phyloP scores from a whole-genome alignment of 2,888 invertebrate genomes.

The Pyrrhia umbra region DNA sequence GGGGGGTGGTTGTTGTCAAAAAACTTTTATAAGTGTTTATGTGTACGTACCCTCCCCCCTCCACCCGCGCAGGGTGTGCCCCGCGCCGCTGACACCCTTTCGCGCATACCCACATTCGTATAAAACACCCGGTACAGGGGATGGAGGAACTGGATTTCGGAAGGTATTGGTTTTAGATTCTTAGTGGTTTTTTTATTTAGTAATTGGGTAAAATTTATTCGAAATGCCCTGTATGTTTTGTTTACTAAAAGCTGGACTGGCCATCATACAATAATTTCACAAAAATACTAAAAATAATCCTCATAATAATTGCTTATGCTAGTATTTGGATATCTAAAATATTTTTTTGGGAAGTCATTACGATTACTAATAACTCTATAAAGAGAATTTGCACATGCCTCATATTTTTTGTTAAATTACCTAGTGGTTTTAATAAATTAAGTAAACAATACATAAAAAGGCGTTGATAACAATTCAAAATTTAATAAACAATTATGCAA shows the following conservation, averaged over 20 bases:
- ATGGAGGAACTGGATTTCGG: constrained; percentile 59
- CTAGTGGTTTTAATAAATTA: background rate
- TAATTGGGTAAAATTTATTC: background rate
- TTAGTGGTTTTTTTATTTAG: background rate
- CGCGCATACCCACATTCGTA: constrained; percentile 89
- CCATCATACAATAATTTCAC: too few species aligned
- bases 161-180: constrained; percentile 8
- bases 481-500: background rate
- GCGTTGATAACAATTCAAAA: background rate
- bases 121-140: constrained; percentile 81
- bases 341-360: too few species aligned
- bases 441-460: background rate
- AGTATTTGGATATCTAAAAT: too few species aligned
- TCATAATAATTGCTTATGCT: too few species aligned
- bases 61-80: constrained; percentile 65
- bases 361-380: too few species aligned
- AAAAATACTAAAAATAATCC: too few species aligned
- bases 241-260: too few species aligned
- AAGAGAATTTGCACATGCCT: too few species aligned
- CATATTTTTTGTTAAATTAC: background rate
- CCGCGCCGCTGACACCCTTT: constrained; percentile 86
- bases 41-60: constrained; percentile 80
- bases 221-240: background rate
- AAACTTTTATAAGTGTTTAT: constrained; percentile 91
- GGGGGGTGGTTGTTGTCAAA: constrained; percentile 88